phyloP scores from a whole-genome alignment of 2,888 invertebrate genomes.

The Antitype chi region DNA sequence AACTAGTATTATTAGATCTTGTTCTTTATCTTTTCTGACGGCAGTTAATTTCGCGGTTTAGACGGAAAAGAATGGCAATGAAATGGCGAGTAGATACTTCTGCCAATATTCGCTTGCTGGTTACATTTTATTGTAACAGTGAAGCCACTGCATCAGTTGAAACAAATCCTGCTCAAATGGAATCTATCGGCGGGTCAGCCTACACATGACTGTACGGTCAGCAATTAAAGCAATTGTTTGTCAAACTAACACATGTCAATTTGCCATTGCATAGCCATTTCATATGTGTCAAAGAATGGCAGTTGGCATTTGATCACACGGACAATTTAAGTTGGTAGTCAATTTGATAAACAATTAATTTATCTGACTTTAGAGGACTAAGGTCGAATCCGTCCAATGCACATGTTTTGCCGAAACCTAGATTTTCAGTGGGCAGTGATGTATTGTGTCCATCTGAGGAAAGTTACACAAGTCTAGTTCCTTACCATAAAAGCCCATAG shows the following conservation, averaged over 20 bases:
- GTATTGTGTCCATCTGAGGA: neutral
- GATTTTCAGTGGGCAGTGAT: neutral
- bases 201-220: too few species aligned
- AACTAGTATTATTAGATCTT: slow-evolving; percentile 3
- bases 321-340: neutral
- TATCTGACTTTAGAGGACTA: neutral
- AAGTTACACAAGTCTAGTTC: neutral
- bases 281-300: too few species aligned
- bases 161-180: neutral
- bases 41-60: too few species aligned
- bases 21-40: neutral
- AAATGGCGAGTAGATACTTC: neutral
- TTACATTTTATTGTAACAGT: neutral
- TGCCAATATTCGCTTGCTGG: neutral
- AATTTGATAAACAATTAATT: neutral
- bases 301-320: too few species aligned
- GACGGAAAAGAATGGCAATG: too few species aligned
- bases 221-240: too few species aligned
- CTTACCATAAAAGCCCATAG: slow-evolving; percentile 91
- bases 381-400: neutral
- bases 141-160: neutral
- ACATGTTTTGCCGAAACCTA: neutral
- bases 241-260: neutral
- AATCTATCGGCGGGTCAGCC: neutral
- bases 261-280: too few species aligned